Evolutionary conservation across 2,797 vertebrate species (phyloP).

Genomic region (Selene dorsalis): DNA sequence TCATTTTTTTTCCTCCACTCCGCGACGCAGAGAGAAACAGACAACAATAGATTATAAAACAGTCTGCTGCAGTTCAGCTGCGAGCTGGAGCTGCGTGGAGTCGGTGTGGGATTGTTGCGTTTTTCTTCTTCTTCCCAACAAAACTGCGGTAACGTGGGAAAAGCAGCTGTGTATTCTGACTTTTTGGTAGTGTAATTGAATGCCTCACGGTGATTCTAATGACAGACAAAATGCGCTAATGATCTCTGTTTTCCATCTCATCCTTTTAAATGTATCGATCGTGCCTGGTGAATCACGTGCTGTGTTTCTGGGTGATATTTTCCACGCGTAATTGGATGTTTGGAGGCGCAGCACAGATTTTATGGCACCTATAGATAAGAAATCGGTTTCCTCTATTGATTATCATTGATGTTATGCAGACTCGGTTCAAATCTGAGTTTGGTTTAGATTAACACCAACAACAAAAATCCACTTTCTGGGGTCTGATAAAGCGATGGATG

Average conservation of each 20-base stretch:
- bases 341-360: no score
- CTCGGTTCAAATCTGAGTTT: not conserved
- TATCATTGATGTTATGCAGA: constrained; percentile 2
- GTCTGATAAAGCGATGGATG: not conserved
- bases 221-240: not conserved
- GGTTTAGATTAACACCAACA: not conserved
- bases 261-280: not conserved
- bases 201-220: not conserved
- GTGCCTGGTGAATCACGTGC: not conserved
- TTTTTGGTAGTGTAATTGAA: not conserved
- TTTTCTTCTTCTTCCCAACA: not conserved
- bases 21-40: constrained; percentile 33
- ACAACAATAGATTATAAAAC: constrained; percentile 71
- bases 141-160: not conserved
- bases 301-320: not conserved
- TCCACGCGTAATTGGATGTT: not conserved
- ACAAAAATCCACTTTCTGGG: no score
- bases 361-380: not conserved
- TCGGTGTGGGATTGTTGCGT: not conserved
- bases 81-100: constrained; percentile 40
- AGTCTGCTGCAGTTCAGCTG: constrained; percentile 52
- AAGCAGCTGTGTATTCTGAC: not conserved
- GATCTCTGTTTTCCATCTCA: not conserved
- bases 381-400: not conserved
- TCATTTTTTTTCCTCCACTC: not conserved